phyloP scores from a whole-genome alignment of 1,140 invertebrate species.

The Habropoda laboriosa region DNA sequence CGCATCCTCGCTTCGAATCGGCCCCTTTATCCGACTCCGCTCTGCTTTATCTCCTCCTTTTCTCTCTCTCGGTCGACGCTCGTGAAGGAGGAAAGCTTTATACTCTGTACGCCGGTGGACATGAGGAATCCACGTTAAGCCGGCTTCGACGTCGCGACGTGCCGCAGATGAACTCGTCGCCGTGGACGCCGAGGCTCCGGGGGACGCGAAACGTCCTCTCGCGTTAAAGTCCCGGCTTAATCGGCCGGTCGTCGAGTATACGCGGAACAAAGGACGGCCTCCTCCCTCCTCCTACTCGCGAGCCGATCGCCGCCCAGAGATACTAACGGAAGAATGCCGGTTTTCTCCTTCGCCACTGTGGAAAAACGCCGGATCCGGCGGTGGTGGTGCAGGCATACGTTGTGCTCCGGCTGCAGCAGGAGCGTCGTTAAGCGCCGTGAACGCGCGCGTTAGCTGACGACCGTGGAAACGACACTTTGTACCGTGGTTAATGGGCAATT shows the following conservation, averaged over 20 bases:
- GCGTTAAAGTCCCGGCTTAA: slow-evolving; percentile 51
- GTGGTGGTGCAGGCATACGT: too few species aligned
- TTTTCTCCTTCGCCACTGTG: background rate
- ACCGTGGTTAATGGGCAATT: slow-evolving; percentile 75
- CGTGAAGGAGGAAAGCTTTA: slow-evolving; percentile 13
- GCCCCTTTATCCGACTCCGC: slow-evolving; percentile 35
- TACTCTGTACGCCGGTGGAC: slow-evolving; percentile 22
- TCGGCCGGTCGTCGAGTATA: slow-evolving; percentile 25
- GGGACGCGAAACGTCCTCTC: slow-evolving; percentile 41
- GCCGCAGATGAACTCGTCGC: slow-evolving; percentile 52
- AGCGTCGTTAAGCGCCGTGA: slow-evolving; percentile 8
- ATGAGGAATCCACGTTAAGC: slow-evolving; percentile 50
- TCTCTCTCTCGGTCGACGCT: slow-evolving; percentile 25
- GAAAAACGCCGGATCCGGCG: slow-evolving; percentile 34
- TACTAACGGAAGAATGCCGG: slow-evolving; percentile 7
- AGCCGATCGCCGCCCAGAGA: slow-evolving; percentile 3
- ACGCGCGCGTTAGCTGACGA: slow-evolving; percentile 71
- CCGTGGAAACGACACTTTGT: slow-evolving; percentile 75
- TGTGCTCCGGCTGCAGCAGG: background rate
- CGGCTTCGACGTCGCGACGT: slow-evolving; percentile 49
- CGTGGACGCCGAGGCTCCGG: slow-evolving; percentile 27
- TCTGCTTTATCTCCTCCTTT: slow-evolving; percentile 2
- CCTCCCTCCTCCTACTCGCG: too few species aligned
- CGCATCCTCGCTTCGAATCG: slow-evolving; percentile 52
- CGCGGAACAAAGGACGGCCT: slow-evolving; percentile 24